Evolutionary conservation across 2,797 vertebrate species (phyloP).

Genomic region (Steatocranus sp.): DNA sequence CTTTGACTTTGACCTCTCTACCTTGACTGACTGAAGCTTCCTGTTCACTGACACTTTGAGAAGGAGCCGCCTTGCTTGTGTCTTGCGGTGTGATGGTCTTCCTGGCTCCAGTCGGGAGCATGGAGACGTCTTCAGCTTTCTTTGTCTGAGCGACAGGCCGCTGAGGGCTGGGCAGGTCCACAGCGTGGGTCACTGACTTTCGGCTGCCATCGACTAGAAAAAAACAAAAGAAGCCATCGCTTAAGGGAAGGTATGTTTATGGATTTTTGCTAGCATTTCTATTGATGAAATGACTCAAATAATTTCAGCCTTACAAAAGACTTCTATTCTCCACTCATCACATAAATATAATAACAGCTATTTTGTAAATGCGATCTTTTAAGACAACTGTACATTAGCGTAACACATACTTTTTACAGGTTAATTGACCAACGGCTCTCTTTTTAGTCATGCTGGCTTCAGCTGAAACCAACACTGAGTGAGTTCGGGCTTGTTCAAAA

Average conservation of each 20-base stretch:
- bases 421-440: background rate
- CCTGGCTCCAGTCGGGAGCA: constrained; percentile 55
- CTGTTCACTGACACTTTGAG: constrained; percentile 59
- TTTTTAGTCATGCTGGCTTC: background rate
- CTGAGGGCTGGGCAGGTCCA: constrained; percentile 33
- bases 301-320: background rate
- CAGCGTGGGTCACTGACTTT: constrained; percentile 77
- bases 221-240: background rate
- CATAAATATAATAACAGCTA: background rate
- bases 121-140: constrained; percentile 24
- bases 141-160: constrained; percentile 34
- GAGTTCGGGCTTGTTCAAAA: background rate
- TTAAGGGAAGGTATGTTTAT: background rate
- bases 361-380: background rate
- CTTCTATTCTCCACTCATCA: background rate
- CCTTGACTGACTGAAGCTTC: constrained; percentile 69
- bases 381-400: background rate
- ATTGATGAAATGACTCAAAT: background rate
- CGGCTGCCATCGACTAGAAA: constrained; percentile 80
- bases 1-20: constrained; percentile 35
- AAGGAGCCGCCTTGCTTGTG: constrained; percentile 43
- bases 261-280: background rate
- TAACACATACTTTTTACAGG: background rate
- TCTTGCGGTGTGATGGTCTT: constrained; percentile 49
- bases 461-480: background rate